These are phyloP conservation scores for Haemorhous mexicanus DNA, from an alignment of 2,113 vertebrate genomes.

Conservation along the genomic window DNA sequence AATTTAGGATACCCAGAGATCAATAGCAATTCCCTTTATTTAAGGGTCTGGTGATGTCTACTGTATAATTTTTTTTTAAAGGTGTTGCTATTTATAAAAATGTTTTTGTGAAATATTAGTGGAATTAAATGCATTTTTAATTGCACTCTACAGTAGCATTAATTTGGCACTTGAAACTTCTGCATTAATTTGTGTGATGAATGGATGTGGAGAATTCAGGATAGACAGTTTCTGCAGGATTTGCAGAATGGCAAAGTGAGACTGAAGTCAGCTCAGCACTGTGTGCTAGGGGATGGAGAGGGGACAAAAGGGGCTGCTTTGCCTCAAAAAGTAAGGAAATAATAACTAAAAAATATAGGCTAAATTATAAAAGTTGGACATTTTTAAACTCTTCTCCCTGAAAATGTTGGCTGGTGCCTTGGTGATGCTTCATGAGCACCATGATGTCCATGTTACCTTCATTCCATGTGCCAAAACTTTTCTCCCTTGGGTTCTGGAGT, in stretches of 20 bases:
- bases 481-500: fast-evolving
- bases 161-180: background rate
- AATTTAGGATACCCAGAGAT: constrained; percentile 63
- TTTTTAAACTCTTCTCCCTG: fast-evolving
- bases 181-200: background rate
- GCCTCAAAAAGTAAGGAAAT: background rate
- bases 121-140: constrained; percentile 18
- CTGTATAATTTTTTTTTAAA: constrained; percentile 22
- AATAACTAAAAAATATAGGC: no score
- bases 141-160: background rate
- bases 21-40: constrained; percentile 72
- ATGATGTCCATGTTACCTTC: fast-evolving
- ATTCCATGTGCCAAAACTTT: fast-evolving
- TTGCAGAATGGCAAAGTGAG: background rate
- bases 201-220: background rate
- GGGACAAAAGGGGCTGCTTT: background rate
- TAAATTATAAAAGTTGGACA: background rate
- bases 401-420: background rate
- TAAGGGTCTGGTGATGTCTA: constrained; percentile 48
- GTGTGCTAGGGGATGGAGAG: background rate
- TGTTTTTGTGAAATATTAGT: constrained; percentile 27
- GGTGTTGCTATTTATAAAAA: constrained; percentile 52
- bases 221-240: background rate
- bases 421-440: background rate
- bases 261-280: background rate